Evolutionary conservation across 2,888 invertebrate species (phyloP), one percentile per base, ranked within the genome.

Genomic region (Clanis bilineata): DNA sequence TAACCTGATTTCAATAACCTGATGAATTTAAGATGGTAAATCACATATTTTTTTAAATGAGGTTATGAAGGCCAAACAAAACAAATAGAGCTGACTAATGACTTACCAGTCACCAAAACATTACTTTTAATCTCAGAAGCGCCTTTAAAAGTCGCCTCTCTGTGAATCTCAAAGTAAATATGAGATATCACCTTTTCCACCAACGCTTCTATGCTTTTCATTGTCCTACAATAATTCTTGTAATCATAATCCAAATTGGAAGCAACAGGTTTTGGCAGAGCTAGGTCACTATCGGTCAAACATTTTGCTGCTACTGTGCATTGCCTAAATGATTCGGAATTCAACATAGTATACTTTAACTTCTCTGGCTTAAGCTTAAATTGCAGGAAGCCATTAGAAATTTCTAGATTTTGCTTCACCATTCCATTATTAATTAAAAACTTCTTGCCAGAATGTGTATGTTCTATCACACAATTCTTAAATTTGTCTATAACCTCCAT

Each of bases 361-460:
- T 80, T 88, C 1, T 86, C 85, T 0, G 94, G 93, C 65, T 85
- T 85, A 1, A 93, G 70, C 60, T 87, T 88, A 43, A 93, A 86
- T 64, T 85, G 86, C 45, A 93, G 66, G 66, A 78, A 85, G 0
- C 92, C 89, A 61, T 66, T 71, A 61, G 80, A 77, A 59, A 91
- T 85, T 63, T 86, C 78, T 1, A 68, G 70, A 64, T 93, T 90
- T 59, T 92, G 85, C 60, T 94, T 88, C 0, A 87, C 79, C 64
- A 93, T 80, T 10, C 88, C 83, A 57, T 93, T 86, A 76, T 94
- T 95, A 25, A 95, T 85, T 1, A 94, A 70, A 54, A 94, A 84
- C 74, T 88, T 88, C 65, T 91, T 86, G 1, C 90, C 85, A 0
- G 87, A 89, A 73, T 85, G 87, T 61, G 92, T 92, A 65, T 79